These are phyloP conservation scores for Drosophila arizonae DNA, from an alignment of 1,140 invertebrate species.

Conservation along the genomic window DNA sequence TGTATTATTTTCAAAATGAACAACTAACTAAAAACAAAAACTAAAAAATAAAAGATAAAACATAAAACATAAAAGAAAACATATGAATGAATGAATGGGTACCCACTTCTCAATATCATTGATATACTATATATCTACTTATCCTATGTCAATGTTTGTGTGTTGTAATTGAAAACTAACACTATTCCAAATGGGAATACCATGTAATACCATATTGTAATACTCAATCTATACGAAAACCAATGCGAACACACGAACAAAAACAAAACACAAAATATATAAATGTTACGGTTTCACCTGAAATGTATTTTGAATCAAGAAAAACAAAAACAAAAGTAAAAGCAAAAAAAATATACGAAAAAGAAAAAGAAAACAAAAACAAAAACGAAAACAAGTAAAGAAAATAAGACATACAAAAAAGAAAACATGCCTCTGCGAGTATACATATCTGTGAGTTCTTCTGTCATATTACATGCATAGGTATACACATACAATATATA, in stretches of 20 bases:
- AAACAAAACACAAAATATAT: not conserved
- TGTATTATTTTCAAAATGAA: not conserved
- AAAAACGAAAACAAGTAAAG: not conserved
- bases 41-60: not conserved
- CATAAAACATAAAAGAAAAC: not conserved
- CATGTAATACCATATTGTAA: not conserved
- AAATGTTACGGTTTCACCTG: constrained; percentile 18
- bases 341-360: not conserved
- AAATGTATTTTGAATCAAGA: constrained; percentile 13
- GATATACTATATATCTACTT: not conserved
- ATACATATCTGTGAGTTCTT: constrained; percentile 37
- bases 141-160: not conserved
- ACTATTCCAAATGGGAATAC: not conserved
- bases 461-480: constrained; percentile 1
- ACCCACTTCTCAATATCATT: not conserved
- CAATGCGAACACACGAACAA: not conserved
- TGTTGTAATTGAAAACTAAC: not conserved
- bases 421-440: not conserved
- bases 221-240: not conserved
- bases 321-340: not conserved
- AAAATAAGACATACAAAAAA: not conserved
- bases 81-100: not conserved
- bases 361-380: not conserved
- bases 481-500: not conserved
- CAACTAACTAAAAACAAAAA: not conserved